Evolutionary conservation across 2,797 vertebrate genomes (phyloP).

Genomic region (Benthosema pterotum): DNA sequence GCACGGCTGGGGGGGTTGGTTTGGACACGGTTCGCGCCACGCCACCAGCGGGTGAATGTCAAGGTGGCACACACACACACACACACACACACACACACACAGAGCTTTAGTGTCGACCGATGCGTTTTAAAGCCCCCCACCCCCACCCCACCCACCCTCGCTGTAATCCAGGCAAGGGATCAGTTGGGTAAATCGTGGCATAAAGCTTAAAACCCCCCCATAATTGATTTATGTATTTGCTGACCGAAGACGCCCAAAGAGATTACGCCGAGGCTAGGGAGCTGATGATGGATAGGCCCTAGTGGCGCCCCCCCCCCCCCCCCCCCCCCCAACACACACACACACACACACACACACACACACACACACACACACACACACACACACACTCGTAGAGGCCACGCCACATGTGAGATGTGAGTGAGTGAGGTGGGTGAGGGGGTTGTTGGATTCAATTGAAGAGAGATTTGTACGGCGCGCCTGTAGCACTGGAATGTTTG

Average conservation of each 20-base stretch:
- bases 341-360: no score
- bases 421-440: slow-evolving; percentile 43
- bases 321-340: no score
- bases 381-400: no score
- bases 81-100: no score
- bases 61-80: no score
- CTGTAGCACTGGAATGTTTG: slow-evolving; percentile 45
- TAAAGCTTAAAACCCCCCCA: slow-evolving; percentile 86
- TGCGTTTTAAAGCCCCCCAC: slow-evolving; percentile 79
- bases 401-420: no score
- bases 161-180: slow-evolving; percentile 83
- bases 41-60: slow-evolving; percentile 60
- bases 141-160: no score
- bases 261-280: slow-evolving; percentile 73
- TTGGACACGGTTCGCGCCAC: no score
- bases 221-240: slow-evolving; percentile 88
- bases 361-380: no score
- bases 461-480: slow-evolving; percentile 68
- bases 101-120: slow-evolving; percentile 52
- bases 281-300: slow-evolving; percentile 78
- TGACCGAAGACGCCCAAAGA: slow-evolving; percentile 80
- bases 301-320: slow-evolving; percentile 33
- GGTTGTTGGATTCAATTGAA: slow-evolving; percentile 59
- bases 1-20: no score
- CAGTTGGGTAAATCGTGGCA: slow-evolving; percentile 82